Base-by-base conservation (phyloP, 2,888 invertebrate species). In the Dascillus cervinus region DNA sequence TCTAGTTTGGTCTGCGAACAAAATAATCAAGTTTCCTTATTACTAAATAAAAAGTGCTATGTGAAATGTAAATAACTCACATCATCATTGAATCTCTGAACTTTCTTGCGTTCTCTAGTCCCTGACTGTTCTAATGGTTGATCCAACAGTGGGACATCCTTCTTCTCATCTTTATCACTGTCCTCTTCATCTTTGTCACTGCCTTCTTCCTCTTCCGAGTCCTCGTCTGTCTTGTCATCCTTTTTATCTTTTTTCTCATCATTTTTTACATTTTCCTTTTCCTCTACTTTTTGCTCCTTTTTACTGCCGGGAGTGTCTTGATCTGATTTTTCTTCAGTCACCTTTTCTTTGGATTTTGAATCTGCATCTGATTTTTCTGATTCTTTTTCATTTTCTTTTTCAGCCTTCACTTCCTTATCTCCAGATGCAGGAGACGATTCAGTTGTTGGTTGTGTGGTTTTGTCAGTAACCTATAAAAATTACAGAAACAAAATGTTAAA, bases 71-170 rank as follows among this genome's bases (percentile, higher is more conserved):
- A n/a, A 17, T 17, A 17, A 17, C 17, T 17, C 10, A 40, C 35
- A 25, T 56, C 58, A 40, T 62, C 58, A 39, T 55, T 56, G 41
- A 61, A 60, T 22, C 60, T 44, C 33, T 60, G 56, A 3, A 56
- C 58, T 42, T 58, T 59, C 41, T 63, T 63, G n/a, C 61, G 49
- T 39, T 64, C 61, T 29, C 61, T 49, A 33, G 60, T 55, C 6
- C 60, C 62, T 13, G 59, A 47, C 23, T 55, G 51, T 31, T 64
- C 59, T 15, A 61, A 39, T 4, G 63, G 61, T 39, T 62, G 62
- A 41, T 64, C 64, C 25, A 60, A 44, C 20, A 61, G 42, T 20
- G 61, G 58, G 29, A 59, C 50, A 31, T 32, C 47, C 39, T 48
- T 53, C 37, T 50, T 53, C 21, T 50, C 44, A 14, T 49, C 46